Evolutionary conservation across 2,113 vertebrate genomes (phyloP), one percentile per base, ranked within the genome.

Genomic region (Balaeniceps rex): DNA sequence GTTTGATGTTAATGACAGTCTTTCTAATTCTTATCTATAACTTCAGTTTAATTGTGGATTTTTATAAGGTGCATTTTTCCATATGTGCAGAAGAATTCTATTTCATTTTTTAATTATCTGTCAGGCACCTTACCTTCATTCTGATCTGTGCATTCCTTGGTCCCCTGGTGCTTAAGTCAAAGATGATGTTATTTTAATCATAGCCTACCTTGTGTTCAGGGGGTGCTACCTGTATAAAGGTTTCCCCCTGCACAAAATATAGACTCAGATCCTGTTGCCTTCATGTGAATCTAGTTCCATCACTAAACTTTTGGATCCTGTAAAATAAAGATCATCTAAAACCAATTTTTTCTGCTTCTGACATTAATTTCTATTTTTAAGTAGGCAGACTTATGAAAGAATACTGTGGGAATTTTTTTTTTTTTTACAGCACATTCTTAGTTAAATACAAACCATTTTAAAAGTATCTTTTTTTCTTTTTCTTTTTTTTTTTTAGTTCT

Each of bases 401-500:
- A 34, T 65, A 47, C 4, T 29, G 4, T 31, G 4, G 11, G 19
- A 77, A 49, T 17, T 4, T 54, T 2, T 4, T n/a, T n/a, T n/a
- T 24, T 74, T 88, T 94, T 77, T 40, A 12, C 3, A 60, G 26
- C 9, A 44, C 9, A 31, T 36, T 42, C 8, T 44, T 61, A 34
- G 29, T n/a, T 55, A 18, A 34, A 79, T 76, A 46, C 17, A 52
- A 75, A 15, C 42, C 42, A 44, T 44, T 44, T 14, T 12, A 44
- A 51, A 49, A 49, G 47, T 49, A 12, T 54, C 12, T 57, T 13
- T 57, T 33, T 17, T 51, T 51, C 9, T n/a, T 14, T 28, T 21
- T 36, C 7, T 14, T n/a, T 21, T 22, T 0, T 5, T 33, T 31
- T n/a, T 2, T 47, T 6, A 4, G 1, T 66, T 46, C 14, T 64